Evolutionary conservation across 2,797 vertebrate genomes (phyloP), one percentile per base, ranked within the genome.

Genomic region (Sebastes minor): DNA sequence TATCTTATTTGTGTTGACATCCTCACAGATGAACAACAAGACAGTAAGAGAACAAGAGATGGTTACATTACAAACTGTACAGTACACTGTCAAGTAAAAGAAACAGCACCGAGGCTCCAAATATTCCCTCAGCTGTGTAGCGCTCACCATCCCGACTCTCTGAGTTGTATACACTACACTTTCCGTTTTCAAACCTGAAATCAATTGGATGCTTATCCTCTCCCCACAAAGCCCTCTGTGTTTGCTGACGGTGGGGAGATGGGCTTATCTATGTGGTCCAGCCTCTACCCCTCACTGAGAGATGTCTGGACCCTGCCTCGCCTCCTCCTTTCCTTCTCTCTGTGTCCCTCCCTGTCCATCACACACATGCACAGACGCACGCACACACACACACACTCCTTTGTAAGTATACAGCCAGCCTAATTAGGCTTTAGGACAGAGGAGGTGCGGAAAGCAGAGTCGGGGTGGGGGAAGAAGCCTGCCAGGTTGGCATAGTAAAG

Each of bases 261-360:
- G 80, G 62, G 90, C 90, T 95, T 95, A 95, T 95, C 94, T 93
- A 82, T 88, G 81, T 80, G 75, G 89, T 84, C 89, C 93, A 95
- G 94, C 87, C 76, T 87, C 84, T 81, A 28, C 68, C 84, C 79
- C 88, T 90, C 76, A 71, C 88, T 84, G 84, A 84, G 88, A 70
- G 82, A 85, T 91, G 86, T 89, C 87, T 89, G 82, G 76, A 78
- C 74, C 70, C 57, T 73, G 63, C 82, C 71, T 79, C 85, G 57
- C 85, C 80, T 69, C 74, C 28, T 83, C 61, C 72, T 71, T 49
- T 72, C 69, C 68, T 76, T 65, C 71, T 60, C 59, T 74, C 70
- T 64, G 67, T 73, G 76, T 71, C 46, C 65, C 79, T 63, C 55
- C 27, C 30, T 20, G 5, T 78, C 74, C 25, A 18, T 52, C 65